Percentiles rank a stretch among this genome's conserved stretches.
phyloP scores from a whole-genome alignment of 2,888 invertebrate species.

The Archips crataeganus region DNA sequence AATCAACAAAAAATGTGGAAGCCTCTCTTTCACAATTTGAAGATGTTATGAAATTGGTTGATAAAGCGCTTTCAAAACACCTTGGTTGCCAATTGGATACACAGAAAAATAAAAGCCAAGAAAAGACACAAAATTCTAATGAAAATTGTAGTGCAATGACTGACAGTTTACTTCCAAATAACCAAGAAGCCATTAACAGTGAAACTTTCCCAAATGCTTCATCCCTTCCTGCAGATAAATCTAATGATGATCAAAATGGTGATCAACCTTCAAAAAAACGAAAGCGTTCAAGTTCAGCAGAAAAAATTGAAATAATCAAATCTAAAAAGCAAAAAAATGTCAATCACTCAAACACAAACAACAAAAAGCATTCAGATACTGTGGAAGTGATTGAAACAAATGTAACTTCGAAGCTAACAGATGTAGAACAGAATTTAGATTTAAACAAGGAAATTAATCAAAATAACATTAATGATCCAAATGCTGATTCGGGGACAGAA shows the following conservation, averaged over 20 bases:
- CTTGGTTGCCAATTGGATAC: constrained; percentile 28
- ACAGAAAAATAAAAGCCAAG: constrained; percentile 30
- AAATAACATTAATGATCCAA: neutral
- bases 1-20: constrained; percentile 36
- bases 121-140: constrained; percentile 25
- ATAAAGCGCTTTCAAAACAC: constrained; percentile 31
- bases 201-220: neutral
- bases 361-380: constrained; percentile 11
- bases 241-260: constrained; percentile 22
- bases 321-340: neutral
- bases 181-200: constrained; percentile 64
- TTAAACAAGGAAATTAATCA: constrained; percentile 6
- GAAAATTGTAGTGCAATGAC: constrained; percentile 53
- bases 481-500: neutral
- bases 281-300: constrained; percentile 7
- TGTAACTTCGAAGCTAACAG: neutral
- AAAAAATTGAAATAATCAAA: constrained; percentile 38
- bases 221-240: neutral
- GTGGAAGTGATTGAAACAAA: constrained; percentile 39
- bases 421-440: neutral
- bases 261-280: constrained; percentile 23
- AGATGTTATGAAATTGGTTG: constrained; percentile 38
- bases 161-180: constrained; percentile 72
- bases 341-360: neutral
- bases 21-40: constrained; percentile 30